Base-by-base conservation (phyloP, 2,888 invertebrate genomes). In the Beris morrisii region DNA sequence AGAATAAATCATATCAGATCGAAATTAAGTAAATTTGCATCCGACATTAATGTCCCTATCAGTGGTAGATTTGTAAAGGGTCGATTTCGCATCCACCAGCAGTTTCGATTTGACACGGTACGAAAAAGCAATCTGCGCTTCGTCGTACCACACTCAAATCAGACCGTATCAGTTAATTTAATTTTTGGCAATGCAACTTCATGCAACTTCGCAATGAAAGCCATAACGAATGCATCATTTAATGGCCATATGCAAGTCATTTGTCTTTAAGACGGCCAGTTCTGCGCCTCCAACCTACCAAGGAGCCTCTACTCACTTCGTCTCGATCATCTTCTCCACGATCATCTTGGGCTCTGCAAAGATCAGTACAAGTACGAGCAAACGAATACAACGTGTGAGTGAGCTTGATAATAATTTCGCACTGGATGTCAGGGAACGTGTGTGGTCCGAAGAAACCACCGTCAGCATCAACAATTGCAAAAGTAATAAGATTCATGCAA, bases 401-500 rank as follows among this genome's bases (percentile, higher is more conserved):
- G 52, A 50, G 61, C 52, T 38, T 61, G 43, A 52, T 61, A 48
- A 59, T 59, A 50, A 61, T 61, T 61, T 50, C 61, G 61, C 61
- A 38, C 31, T 59, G 59, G 31, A 59, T 59, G 52, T 38, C 61
- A 61, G 32, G 61, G 48, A 28, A 61, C 50, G 61, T 61, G 61
- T 61, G 61, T 61, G 61, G 61, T 61, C 61, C 50, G 43, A 7
- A 61, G n/a, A 38, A 61, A 61, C 59, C 59, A 31, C 59, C 59
- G 32, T 50, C 50, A 52, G 38, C 61, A 22, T 22, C 22, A 38
- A 22, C 61, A 61, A 61, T 52, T 61, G 61, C 50, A 61, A 61
- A 12, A 52, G 61, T 38, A 52, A 61, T 61, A 45, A 61, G 61
- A 61, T 61, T 61, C 38, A 12, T 61, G 50, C 61, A 61, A 61